phyloP scores from a whole-genome alignment of 2,797 vertebrate genomes.

The Coranthus polyacanthus region DNA sequence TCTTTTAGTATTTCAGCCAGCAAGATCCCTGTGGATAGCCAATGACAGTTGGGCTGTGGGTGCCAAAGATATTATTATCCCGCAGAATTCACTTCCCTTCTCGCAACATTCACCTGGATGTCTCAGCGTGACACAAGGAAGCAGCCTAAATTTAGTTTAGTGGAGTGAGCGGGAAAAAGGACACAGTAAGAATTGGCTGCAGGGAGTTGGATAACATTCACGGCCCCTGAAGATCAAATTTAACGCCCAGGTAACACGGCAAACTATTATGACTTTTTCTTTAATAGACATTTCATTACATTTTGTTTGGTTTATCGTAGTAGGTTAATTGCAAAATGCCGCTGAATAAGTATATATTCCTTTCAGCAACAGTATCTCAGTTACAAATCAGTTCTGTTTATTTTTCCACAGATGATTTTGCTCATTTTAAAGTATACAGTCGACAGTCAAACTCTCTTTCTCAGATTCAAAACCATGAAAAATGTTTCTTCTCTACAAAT shows the following conservation, averaged over 20 bases:
- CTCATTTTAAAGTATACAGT: neutral
- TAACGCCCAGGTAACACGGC: constrained; percentile 8
- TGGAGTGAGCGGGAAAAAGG: constrained; percentile 16
- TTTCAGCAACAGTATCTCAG: neutral
- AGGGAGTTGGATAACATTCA: constrained; percentile 26
- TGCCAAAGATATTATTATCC: constrained; percentile 63
- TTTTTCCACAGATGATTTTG: neutral
- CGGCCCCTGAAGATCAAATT: neutral
- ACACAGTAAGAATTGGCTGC: constrained; percentile 8
- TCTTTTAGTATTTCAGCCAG: constrained; percentile 40
- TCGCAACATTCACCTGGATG: constrained; percentile 55
- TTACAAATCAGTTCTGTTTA: neutral
- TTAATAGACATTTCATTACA: neutral
- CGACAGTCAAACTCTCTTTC: neutral
- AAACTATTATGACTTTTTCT: neutral
- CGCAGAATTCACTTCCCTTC: constrained; percentile 57
- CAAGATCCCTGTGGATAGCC: constrained; percentile 39
- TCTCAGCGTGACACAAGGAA: constrained; percentile 53
- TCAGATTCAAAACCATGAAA: neutral
- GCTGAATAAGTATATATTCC: neutral
- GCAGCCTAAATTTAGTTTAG: constrained; percentile 45
- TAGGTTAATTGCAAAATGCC: no score
- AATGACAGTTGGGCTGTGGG: constrained; percentile 30
- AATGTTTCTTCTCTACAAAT: neutral
- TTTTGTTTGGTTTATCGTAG: neutral